Percentiles rank a stretch among this genome's conserved stretches.
Evolutionary conservation across 2,797 vertebrate species (phyloP).

Genomic region (Pygocentrus nattereri): DNA sequence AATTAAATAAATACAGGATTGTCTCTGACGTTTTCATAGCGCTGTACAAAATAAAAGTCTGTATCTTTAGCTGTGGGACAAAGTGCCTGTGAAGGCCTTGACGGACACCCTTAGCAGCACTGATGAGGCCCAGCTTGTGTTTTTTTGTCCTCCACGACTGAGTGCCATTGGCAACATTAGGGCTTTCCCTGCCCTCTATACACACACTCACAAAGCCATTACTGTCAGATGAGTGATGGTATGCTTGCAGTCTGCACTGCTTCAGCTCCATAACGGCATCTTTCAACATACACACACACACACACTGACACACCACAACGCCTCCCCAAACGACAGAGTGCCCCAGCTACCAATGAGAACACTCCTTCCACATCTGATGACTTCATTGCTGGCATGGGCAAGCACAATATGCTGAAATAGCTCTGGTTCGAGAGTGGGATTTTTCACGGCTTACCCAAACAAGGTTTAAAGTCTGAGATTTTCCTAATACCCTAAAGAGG

Average conservation of each 20-base stretch:
- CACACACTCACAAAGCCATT: slow-evolving; percentile 7
- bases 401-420: slow-evolving; percentile 47
- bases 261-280: slow-evolving; percentile 33
- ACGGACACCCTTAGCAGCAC: not conserved
- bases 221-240: slow-evolving; percentile 36
- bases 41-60: too few relatives aligned
- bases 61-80: not conserved
- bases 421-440: slow-evolving; percentile 33
- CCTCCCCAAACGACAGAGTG: slow-evolving; percentile 58
- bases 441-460: slow-evolving; percentile 73
- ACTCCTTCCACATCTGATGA: slow-evolving; percentile 72
- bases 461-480: slow-evolving; percentile 60
- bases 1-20: too few relatives aligned
- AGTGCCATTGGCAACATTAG: not conserved
- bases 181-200: slow-evolving; percentile 15
- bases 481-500: slow-evolving; percentile 58
- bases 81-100: not conserved
- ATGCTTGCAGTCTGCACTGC: slow-evolving; percentile 32
- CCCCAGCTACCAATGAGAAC: slow-evolving; percentile 62
- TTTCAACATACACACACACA: slow-evolving; percentile 27
- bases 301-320: not conserved
- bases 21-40: too few relatives aligned
- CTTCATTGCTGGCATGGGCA: slow-evolving; percentile 70
- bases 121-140: not conserved
- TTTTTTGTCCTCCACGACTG: slow-evolving; percentile 18